A percentile compares a stretch with the other conserved stretches of the same genome.
These are phyloP conservation scores for Malthinus flaveolus DNA, from an alignment of 2,888 invertebrate species.

Conservation along the genomic window DNA sequence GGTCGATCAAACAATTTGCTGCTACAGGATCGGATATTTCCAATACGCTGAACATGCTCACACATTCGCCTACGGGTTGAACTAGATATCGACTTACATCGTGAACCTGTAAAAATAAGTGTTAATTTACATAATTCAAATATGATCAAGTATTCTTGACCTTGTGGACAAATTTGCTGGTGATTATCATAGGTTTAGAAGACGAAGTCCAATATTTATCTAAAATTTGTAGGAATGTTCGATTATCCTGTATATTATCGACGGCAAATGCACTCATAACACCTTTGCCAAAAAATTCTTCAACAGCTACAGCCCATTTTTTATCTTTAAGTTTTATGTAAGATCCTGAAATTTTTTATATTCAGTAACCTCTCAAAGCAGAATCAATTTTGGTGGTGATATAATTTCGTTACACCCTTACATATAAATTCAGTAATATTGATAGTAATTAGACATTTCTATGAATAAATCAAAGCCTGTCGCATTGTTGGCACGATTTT, in stretches of 20 bases:
- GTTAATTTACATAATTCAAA: not conserved
- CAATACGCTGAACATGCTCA: slow-evolving; percentile 70
- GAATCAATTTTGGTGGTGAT: no score
- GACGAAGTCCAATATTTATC: slow-evolving; percentile 50
- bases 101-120: slow-evolving; percentile 50
- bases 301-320: slow-evolving; percentile 77
- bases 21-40: slow-evolving; percentile 76
- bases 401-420: no score
- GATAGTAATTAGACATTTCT: not conserved
- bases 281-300: slow-evolving; percentile 65
- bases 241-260: slow-evolving; percentile 66
- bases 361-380: no score
- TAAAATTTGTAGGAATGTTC: slow-evolving; percentile 57
- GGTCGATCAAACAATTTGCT: slow-evolving; percentile 85
- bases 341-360: slow-evolving; percentile 55
- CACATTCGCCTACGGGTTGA: slow-evolving; percentile 51
- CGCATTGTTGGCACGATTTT: slow-evolving; percentile 32
- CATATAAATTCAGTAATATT: no score
- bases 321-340: slow-evolving; percentile 72
- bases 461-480: not conserved
- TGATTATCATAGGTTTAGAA: slow-evolving; percentile 64
- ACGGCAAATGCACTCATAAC: slow-evolving; percentile 66
- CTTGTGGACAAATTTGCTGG: slow-evolving; percentile 63
- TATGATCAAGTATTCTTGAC: slow-evolving; percentile 41
- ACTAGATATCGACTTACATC: slow-evolving; percentile 56